Conservation (phyloP, 1,140 invertebrate genomes). For the Vollenhovia emeryi region DNA sequence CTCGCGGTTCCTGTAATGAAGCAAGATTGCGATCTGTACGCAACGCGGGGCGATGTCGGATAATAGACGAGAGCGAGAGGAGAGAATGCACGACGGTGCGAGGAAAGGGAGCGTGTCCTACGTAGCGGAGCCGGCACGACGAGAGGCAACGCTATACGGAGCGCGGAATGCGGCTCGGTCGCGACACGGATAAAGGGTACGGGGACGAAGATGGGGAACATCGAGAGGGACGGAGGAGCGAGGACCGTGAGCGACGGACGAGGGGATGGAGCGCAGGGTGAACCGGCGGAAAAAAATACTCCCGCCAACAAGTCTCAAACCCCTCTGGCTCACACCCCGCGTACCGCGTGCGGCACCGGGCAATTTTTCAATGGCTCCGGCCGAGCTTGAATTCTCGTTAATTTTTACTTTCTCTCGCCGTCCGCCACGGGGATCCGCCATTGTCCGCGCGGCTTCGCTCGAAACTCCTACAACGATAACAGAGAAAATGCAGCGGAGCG, state of each 20-base stretch:
- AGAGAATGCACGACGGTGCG: background rate
- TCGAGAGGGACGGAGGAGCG: background rate
- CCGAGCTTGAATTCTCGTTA: slow-evolving; percentile 85
- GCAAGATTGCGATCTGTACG: slow-evolving; percentile 19
- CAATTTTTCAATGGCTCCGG: slow-evolving; percentile 84
- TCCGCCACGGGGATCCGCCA: slow-evolving; percentile 80
- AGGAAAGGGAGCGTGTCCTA: background rate
- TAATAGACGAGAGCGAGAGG: slow-evolving; percentile 1
- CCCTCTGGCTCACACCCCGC: slow-evolving; percentile 56
- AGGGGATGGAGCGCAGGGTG: background rate
- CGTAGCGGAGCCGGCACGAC: slow-evolving; percentile 14
- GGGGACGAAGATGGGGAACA: slow-evolving; percentile 49
- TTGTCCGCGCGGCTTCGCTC: slow-evolving; percentile 80
- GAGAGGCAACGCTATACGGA: slow-evolving; percentile 53
- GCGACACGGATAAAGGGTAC: slow-evolving; percentile 58
- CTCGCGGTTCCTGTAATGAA: background rate
- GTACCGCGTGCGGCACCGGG: slow-evolving; percentile 72
- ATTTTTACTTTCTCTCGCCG: slow-evolving; percentile 84
- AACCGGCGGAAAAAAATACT: slow-evolving; percentile 64
- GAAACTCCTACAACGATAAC: slow-evolving; percentile 82
- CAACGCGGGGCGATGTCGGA: background rate
- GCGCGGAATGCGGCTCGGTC: slow-evolving; percentile 48
- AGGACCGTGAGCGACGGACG: slow-evolving; percentile 9
- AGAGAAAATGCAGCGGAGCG: slow-evolving; percentile 82
- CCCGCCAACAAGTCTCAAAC: slow-evolving; percentile 76